These are phyloP conservation scores for Chamaea fasciata DNA, from an alignment of 2,113 vertebrate species.

Conservation along the genomic window DNA sequence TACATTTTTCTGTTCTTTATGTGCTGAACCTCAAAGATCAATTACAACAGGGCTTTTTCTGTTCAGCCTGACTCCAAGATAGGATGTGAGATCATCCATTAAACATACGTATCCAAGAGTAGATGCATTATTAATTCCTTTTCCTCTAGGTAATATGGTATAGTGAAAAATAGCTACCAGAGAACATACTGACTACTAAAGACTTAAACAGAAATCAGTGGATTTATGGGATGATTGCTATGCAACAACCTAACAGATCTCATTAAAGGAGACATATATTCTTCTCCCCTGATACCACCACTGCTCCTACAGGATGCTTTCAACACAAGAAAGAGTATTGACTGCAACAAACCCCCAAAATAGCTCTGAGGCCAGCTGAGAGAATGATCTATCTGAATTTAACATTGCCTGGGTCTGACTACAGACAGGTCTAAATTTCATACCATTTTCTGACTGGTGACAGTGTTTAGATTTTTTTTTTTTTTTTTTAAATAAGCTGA, in stretches of 20 bases:
- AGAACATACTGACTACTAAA: constrained; percentile 36
- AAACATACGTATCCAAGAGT: constrained; percentile 33
- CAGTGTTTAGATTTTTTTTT: not conserved
- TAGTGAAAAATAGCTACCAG: constrained; percentile 50
- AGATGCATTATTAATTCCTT: constrained; percentile 53
- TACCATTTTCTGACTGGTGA: not conserved
- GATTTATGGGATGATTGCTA: constrained; percentile 33
- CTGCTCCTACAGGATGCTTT: not conserved
- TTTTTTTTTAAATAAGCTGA: not conserved
- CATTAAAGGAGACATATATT: not conserved
- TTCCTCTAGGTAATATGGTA: constrained; percentile 39
- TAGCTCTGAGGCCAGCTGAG: not conserved
- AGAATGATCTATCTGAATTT: not conserved
- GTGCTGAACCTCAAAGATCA: constrained; percentile 28
- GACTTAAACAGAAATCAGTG: constrained; percentile 51
- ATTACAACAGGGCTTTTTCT: not conserved
- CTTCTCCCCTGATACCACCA: constrained; percentile 4
- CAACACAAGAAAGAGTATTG: not conserved
- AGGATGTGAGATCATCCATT: constrained; percentile 40
- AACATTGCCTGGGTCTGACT: not conserved
- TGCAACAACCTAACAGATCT: not conserved
- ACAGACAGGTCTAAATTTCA: not conserved
- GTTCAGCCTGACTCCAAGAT: not conserved
- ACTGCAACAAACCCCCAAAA: not conserved
- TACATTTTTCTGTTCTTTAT: constrained; percentile 1